phyloP scores from a whole-genome alignment of 2,888 invertebrate species.

The Ichneumoninae sp. region DNA sequence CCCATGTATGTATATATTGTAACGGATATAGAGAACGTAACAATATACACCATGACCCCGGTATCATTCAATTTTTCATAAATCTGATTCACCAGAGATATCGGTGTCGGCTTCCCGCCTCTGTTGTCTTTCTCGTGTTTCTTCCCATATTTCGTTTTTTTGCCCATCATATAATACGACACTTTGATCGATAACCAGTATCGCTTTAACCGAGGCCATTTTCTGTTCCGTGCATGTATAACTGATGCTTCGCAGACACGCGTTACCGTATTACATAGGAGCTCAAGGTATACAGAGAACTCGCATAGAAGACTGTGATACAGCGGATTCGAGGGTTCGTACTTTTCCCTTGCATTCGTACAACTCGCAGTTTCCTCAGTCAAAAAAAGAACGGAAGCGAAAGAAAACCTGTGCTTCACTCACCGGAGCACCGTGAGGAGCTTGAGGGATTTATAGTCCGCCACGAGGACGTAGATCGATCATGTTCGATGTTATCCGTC shows the following conservation, averaged over 20 bases:
- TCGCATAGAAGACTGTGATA: not conserved
- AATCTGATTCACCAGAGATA: not conserved
- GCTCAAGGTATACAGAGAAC: not conserved
- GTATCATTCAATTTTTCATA: constrained; percentile 11
- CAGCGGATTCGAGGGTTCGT: not conserved
- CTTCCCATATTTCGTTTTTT: not conserved
- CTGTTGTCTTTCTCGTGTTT: not conserved
- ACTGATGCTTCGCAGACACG: constrained; percentile 49
- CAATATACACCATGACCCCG: not conserved
- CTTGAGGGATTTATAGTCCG: constrained; percentile 63
- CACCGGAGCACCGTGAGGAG: constrained; percentile 1
- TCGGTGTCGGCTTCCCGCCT: constrained; percentile 7
- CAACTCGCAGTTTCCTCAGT: not conserved
- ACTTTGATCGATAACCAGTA: constrained; percentile 48
- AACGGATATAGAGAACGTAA: no score
- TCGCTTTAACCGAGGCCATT: constrained; percentile 16
- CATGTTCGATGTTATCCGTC: constrained; percentile 63
- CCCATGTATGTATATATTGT: not conserved
- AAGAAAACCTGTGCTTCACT: not conserved
- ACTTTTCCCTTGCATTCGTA: constrained; percentile 3
- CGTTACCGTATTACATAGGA: constrained; percentile 23
- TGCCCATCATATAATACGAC: constrained; percentile 13
- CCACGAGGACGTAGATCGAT: constrained; percentile 64
- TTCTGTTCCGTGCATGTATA: constrained; percentile 17
- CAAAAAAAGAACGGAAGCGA: not conserved